These are phyloP conservation scores for Tetramorium alpestre DNA, from an alignment of 1,140 invertebrate genomes.

Conservation along the genomic window DNA sequence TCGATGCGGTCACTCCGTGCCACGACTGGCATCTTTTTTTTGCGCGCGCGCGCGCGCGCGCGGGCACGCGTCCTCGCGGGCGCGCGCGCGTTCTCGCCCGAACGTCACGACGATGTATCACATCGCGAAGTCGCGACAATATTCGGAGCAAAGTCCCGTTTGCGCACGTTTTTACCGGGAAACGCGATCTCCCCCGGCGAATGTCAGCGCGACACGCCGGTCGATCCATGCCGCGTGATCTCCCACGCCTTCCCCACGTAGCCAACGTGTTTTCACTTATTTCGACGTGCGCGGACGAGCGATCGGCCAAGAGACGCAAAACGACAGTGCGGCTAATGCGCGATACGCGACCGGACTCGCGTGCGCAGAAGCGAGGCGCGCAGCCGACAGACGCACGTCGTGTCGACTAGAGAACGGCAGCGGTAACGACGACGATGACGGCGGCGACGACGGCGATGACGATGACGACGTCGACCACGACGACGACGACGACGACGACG, in stretches of 20 bases:
- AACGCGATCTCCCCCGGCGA: neutral
- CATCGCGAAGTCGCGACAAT: neutral
- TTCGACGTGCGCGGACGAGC: conserved; percentile 18
- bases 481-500: conserved; percentile 42
- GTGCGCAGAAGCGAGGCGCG: conserved; percentile 72
- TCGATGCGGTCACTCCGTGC: neutral
- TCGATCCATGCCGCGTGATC: conserved; percentile 3
- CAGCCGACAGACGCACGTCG: conserved; percentile 71
- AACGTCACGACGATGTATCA: conserved; percentile 23
- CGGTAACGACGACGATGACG: conserved; percentile 9
- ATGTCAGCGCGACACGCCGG: neutral
- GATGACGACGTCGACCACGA: conserved; percentile 49
- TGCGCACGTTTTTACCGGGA: too few species aligned
- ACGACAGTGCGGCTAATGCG: conserved; percentile 10
- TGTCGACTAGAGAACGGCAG: conserved; percentile 52
- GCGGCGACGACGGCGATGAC: conserved; percentile 46
- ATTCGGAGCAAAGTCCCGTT: neutral
- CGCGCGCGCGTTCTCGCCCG: neutral
- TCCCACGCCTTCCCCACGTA: neutral
- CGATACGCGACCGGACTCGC: conserved; percentile 39
- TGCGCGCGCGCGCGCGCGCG: neutral
- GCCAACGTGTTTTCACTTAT: conserved; percentile 34
- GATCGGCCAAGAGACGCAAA: conserved; percentile 47
- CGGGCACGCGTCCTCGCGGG: conserved; percentile 17
- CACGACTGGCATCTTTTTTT: neutral